Base-by-base conservation (phyloP, 1,140 invertebrate species). In the Hetaerina americana region DNA sequence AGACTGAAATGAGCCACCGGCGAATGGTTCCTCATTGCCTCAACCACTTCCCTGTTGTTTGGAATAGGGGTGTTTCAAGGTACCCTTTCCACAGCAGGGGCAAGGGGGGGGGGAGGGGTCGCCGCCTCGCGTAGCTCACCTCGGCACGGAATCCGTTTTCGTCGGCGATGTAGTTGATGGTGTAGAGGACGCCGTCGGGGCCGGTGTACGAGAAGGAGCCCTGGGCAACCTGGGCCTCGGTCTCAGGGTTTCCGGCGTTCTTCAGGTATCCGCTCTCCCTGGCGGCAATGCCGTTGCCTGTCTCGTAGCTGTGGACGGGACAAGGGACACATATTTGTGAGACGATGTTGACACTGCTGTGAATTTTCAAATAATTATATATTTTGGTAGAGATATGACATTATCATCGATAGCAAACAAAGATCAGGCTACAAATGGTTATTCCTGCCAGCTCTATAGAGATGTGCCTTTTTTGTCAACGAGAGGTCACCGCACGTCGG, bases 121-220 rank as follows among this genome's bases (percentile, higher is more conserved):
- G n/a, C n/a, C n/a, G n/a, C n/a, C n/a, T n/a, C n/a, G n/a, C n/a
- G n/a, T n/a, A n/a, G 31, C 40, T 57, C 10, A 57, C 83, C 70
- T 82, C 77, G 18, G 86, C 79, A 70, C 81, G 80, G 77, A 85
- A 87, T 10, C 86, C 86, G 28, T 84, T 81, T 70, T 84, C 82
- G 72, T 86, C 86, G 5, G 88, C 88, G 68, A 87, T 86, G 76
- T 89, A 89, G 27, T 79, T 85, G 66, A 89, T 82, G 24, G 83
- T 84, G 72, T 88, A 86, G 29, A 84, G 75, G 3, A 85, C 81
- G 25, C 89, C 89, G 68, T 89, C 87, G 1, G 87, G 84, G 29
- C 88, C 88, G 49, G 85, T 86, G 77, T 88, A 89, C 2, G 84
- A 85, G 75, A 86, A 88, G 0, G 84, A 85, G 27, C 87, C 87